Evolutionary conservation across 1,140 invertebrate species (phyloP).

Genomic region (Hyphantria cunea): DNA sequence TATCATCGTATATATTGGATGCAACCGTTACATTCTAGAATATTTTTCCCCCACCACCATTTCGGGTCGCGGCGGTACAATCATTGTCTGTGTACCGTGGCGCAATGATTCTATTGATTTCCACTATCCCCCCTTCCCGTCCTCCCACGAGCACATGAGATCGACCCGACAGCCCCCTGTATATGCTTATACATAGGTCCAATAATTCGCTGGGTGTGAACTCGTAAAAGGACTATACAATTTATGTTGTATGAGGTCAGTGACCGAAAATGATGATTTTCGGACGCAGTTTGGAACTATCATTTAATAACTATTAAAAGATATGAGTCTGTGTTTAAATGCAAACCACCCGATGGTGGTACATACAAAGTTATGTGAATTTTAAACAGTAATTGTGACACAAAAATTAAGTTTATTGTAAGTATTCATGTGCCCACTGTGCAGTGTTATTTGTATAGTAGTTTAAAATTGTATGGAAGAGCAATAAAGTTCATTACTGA

Average conservation of each 20-base stretch:
- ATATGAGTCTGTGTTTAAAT: no score
- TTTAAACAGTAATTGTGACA: no score
- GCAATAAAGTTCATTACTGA: no score
- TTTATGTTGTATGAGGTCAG: constrained; percentile 22
- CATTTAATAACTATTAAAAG: no score
- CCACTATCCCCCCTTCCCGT: constrained; percentile 41
- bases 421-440: no score
- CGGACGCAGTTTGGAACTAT: background rate
- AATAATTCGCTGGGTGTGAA: constrained; percentile 30
- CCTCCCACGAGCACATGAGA: constrained; percentile 35
- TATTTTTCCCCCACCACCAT: constrained; percentile 7
- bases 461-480: no score
- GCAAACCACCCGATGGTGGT: no score
- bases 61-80: constrained; percentile 6
- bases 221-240: constrained; percentile 15
- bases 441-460: no score
- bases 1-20: background rate
- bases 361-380: no score
- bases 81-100: constrained; percentile 41
- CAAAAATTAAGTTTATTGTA: no score
- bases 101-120: constrained; percentile 70
- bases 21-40: background rate
- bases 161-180: constrained; percentile 30
- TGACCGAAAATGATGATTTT: constrained; percentile 17
- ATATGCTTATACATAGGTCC: constrained; percentile 46